Conservation (phyloP, 2,113 vertebrate species). For the Lates calcarifer region DNA sequence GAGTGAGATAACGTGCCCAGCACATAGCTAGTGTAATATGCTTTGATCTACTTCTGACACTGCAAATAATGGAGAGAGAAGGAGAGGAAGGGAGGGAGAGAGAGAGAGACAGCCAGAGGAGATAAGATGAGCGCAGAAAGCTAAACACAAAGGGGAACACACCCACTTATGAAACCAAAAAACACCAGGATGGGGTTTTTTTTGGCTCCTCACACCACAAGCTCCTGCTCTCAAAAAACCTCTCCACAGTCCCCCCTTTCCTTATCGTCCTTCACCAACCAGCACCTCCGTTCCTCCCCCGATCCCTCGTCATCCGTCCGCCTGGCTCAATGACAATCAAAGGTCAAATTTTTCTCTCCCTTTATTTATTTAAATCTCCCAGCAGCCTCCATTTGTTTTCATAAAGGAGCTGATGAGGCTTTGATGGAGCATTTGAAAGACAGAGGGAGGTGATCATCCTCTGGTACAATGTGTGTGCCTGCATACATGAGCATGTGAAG, state of each 20-base stretch:
- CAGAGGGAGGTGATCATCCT: slow-evolving; percentile 2
- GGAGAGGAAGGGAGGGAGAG: background rate
- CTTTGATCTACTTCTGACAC: slow-evolving; percentile 62
- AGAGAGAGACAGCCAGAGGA: slow-evolving; percentile 24
- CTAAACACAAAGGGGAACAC: slow-evolving; percentile 41
- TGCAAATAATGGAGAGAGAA: slow-evolving; percentile 39
- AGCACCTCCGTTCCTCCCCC: slow-evolving; percentile 15
- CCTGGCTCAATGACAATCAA: slow-evolving; percentile 81
- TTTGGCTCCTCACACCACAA: slow-evolving; percentile 19
- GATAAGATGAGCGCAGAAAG: slow-evolving; percentile 36
- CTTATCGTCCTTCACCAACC: slow-evolving; percentile 16
- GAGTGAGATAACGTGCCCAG: slow-evolving; percentile 29
- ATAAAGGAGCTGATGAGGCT: slow-evolving; percentile 57
- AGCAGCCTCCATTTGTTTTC: slow-evolving; percentile 56
- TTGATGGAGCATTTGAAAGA: slow-evolving; percentile 49
- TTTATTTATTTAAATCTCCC: slow-evolving; percentile 50
- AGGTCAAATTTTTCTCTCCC: slow-evolving; percentile 73
- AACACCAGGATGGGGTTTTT: background rate
- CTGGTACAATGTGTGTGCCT: slow-evolving; percentile 17
- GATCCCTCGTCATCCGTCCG: background rate
- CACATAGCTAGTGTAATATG: slow-evolving; percentile 30
- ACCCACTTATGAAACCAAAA: slow-evolving; percentile 38
- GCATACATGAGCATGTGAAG: slow-evolving; percentile 13
- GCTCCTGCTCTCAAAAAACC: background rate
- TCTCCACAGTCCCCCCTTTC: background rate